A percentile compares a stretch with the other conserved stretches of the same genome.
Conservation (phyloP, 2,113 vertebrate species). For the Sciurus niger region DNA sequence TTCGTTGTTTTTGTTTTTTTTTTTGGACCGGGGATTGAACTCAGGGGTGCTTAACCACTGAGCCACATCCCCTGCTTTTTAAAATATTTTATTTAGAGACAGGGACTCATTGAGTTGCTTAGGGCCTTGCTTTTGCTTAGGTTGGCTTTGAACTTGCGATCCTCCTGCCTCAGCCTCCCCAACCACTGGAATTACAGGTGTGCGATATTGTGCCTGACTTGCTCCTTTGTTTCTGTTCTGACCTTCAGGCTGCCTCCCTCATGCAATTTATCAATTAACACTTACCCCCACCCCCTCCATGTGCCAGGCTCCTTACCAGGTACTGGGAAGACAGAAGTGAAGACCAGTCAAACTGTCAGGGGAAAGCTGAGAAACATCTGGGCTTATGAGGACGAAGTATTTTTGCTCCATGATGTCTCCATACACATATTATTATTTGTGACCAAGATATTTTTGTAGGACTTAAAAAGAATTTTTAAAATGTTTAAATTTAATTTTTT, state of each 20-base stretch:
- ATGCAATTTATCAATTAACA: too few relatives aligned
- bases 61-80: too few relatives aligned
- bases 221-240: not conserved
- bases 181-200: too few relatives aligned
- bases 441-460: not conserved
- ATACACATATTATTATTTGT: not conserved
- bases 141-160: too few relatives aligned
- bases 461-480: not conserved
- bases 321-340: not conserved
- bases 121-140: too few relatives aligned
- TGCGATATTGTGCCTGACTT: too few relatives aligned
- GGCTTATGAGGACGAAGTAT: not conserved
- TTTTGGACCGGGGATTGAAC: too few relatives aligned
- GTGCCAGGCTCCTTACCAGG: not conserved
- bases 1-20: too few relatives aligned
- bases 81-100: too few relatives aligned
- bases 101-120: too few relatives aligned
- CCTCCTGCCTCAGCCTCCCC: too few relatives aligned
- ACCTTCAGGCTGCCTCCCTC: not conserved
- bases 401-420: not conserved
- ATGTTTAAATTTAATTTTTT: not conserved
- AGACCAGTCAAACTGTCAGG: not conserved
- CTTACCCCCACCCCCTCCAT: not conserved
- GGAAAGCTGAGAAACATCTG: not conserved
- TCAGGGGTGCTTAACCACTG: too few relatives aligned